Conservation (phyloP, 2,888 invertebrate species). For the Callyntrura guangdongensis region DNA sequence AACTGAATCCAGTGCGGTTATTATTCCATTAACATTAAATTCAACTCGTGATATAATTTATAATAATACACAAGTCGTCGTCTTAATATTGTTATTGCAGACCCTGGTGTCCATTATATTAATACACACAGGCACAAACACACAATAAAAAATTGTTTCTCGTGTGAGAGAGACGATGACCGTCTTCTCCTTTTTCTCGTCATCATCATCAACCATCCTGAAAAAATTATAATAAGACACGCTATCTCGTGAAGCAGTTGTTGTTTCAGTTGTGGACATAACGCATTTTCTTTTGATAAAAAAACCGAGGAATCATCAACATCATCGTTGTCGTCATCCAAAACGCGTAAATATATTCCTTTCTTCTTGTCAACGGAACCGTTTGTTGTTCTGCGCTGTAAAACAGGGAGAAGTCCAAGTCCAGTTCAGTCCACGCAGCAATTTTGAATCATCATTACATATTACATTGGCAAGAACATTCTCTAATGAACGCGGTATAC, state of each 20-base stretch:
- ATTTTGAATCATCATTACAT: not conserved
- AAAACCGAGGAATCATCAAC: not conserved
- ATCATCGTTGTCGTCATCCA: too few relatives aligned
- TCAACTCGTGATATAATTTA: not conserved
- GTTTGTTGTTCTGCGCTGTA: conserved; percentile 4
- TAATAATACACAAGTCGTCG: not conserved
- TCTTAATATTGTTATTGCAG: too few relatives aligned
- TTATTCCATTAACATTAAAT: not conserved
- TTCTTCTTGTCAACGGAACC: conserved; percentile 36
- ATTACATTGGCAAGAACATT: too few relatives aligned
- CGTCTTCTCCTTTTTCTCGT: not conserved
- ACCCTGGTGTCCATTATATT: conserved; percentile 11
- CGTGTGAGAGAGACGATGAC: conserved; percentile 13
- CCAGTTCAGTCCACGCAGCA: conserved; percentile 4
- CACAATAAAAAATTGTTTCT: conserved; percentile 11
- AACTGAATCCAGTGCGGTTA: not conserved
- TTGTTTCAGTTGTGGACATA: conserved; percentile 39
- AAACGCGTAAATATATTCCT: conserved; percentile 1
- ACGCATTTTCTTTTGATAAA: conserved; percentile 48
- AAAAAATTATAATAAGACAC: conserved; percentile 38
- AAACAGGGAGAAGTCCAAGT: conserved; percentile 19
- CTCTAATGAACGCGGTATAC: not conserved
- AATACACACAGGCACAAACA: too few relatives aligned
- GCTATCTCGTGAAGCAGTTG: conserved; percentile 50
- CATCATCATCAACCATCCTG: not conserved